These are phyloP conservation scores for Phycodurus eques DNA, from an alignment of 2,113 vertebrate genomes.

Conservation along the genomic window DNA sequence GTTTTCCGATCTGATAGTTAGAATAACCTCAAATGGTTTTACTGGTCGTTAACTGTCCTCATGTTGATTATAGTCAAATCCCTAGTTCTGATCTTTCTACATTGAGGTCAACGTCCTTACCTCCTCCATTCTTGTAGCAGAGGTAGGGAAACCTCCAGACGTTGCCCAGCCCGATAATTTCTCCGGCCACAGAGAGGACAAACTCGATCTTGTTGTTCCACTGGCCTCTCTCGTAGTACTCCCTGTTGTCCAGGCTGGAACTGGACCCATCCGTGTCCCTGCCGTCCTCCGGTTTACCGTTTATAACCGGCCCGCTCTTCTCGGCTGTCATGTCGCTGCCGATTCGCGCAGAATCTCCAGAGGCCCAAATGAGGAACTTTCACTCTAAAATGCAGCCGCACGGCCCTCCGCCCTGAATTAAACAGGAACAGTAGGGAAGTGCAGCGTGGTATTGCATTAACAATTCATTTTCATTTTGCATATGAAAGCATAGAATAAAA, in stretches of 20 bases:
- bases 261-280: conserved; percentile 83
- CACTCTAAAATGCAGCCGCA: not conserved
- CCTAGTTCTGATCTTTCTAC: not conserved
- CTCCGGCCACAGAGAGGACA: conserved; percentile 94
- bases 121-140: conserved; percentile 99
- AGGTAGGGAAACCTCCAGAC: conserved; percentile 99
- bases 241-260: conserved; percentile 79
- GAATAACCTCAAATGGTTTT: not conserved
- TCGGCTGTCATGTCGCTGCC: conserved; percentile 94
- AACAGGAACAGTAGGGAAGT: not conserved
- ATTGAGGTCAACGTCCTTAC: conserved; percentile 69
- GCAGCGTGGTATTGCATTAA: not conserved
- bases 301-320: conserved; percentile 91
- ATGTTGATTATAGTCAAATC: not conserved
- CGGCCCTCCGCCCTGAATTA: not conserved
- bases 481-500: not conserved
- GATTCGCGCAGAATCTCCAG: not conserved
- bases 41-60: not conserved
- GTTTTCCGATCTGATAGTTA: not conserved
- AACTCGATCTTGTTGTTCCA: conserved; percentile 99
- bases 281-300: conserved; percentile 90
- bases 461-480: not conserved
- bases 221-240: conserved; percentile 90
- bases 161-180: conserved; percentile 96
- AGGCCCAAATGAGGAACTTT: conserved; percentile 4